Base-by-base conservation (phyloP, 64 coral and sea anemone species). In the Cladopsammia gracilis region DNA sequence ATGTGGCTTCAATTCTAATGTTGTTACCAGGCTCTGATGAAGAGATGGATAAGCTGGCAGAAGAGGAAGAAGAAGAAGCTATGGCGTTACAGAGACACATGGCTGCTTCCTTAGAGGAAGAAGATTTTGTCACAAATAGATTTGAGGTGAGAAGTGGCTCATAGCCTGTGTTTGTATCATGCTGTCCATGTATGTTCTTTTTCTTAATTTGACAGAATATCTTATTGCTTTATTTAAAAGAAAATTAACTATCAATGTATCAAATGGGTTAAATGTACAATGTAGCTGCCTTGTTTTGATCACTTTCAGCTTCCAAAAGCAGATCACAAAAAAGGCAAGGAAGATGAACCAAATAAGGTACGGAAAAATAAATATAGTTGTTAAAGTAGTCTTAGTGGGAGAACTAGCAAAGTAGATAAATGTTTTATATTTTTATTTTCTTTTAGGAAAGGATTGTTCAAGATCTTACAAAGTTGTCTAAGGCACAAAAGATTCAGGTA, bases 401-500 rank as follows among this genome's bases (percentile, higher is more conserved):
- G 34, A 34, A 34, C 34, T 34, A 34, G 34, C 34, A 34, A 34
- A 34, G 34, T 34, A 34, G 34, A 34, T 34, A 34, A 34, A 6
- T 69, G n/a, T 69, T 24, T 49, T 49, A n/a, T 24, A n/a, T 9
- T 49, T 1, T 24, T 0, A 16, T 50, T 84, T 3, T 67, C 13
- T 68, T 49, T 67, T n/a, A 84, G 80, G 62, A 84, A n/a, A 84
- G 5, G 62, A 67, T 84, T 50, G 46, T 84, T n/a, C 80, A 92
- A 58, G 97, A 98, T 48, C 87, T 98, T 15, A 74, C 94, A 25
- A 98, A 98, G 50, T 79, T 98, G 25, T 91, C 97, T 23, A 96
- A 85, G 65, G 87, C 87, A 89, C 90, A 98, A 78, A 98, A 98
- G 79, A 53, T 98, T 52, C 87, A 98, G 94, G 97, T 96, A 77